Evolutionary conservation across 2,888 invertebrate species (phyloP), one percentile per base, ranked within the genome.

Genomic region (Cryptocephalus moraei): DNA sequence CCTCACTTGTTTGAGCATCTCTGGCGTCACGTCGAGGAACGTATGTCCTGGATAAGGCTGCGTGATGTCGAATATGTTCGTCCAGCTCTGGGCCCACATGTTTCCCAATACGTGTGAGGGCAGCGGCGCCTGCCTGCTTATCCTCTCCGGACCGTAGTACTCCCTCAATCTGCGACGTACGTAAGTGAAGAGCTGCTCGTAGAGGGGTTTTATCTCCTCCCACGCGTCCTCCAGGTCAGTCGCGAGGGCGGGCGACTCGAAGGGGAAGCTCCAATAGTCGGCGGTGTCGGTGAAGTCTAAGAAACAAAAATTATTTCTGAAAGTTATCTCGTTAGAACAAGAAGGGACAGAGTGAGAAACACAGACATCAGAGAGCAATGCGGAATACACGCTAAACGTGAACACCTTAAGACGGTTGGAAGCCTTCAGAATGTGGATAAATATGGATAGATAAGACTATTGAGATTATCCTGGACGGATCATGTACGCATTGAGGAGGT

Each of bases 41-140:
- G 63, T 59, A 62, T 88, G 86, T 12, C 90, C 88, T 1, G 91
- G 91, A 69, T 88, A 93, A 0, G 94, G 91, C 54, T 87, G 79
- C 0, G 90, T 82, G 39, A 86, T 73, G 50, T 90, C 89, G 49
- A 87, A 75, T 13, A 90, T 84, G 52, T 89, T 88, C 0, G 79
- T 75, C 91, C 91, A 92, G 40, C 84, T 83, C 69, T 92, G 91
- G 0, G 80, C 89, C 84, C 90, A 92, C 85, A 92, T 89, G 63
- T 91, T 91, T 0, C 93, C 91, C 6, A 91, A 75, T 47, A 91
- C 78, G 61, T 91, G 91, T 0, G 89, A 87, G 0, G 91, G 91
- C 39, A 91, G 75, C 0, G 91, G 90, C 0, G 90, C 89, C 38
- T 86, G 82, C 1, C 83, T 74, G 55, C 83, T 85, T 44, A 88